Conservation (phyloP, 2,797 vertebrate species). For the Buphagus erythrorhynchus region DNA sequence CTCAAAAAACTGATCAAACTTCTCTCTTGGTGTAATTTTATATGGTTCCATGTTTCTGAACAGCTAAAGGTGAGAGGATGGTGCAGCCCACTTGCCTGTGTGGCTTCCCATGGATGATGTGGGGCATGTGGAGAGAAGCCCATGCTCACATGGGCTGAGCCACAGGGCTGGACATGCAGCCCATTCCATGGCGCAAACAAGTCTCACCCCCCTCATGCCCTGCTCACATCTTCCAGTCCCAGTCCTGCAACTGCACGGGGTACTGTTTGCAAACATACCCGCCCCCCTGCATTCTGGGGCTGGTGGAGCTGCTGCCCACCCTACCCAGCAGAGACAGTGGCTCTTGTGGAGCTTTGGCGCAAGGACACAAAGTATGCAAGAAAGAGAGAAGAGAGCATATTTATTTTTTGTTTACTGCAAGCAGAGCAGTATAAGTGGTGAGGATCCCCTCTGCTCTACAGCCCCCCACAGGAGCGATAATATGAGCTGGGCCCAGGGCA, state of each 20-base stretch:
- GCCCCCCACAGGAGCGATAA: not conserved
- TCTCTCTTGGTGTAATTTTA: not conserved
- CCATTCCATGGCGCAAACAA: not conserved
- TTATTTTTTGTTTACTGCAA: slow-evolving; percentile 72
- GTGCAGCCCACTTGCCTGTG: fast-evolving
- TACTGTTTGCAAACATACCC: not conserved
- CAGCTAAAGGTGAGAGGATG: not conserved
- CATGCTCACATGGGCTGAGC: no score
- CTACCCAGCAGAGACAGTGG: not conserved
- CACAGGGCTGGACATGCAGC: not conserved
- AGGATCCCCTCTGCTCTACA: slow-evolving; percentile 51
- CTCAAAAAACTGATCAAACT: fast-evolving
- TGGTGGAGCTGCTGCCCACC: not conserved
- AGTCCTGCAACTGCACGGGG: fast-evolving
- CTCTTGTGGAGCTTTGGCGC: fast-evolving
- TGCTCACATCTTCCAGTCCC: not conserved
- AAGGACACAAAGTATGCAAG: not conserved
- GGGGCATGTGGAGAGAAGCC: fast-evolving
- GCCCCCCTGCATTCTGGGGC: fast-evolving
- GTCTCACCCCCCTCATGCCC: not conserved
- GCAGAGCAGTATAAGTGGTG: slow-evolving; percentile 38
- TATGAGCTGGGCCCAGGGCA: not conserved
- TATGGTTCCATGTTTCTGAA: not conserved
- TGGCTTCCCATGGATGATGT: fast-evolving
- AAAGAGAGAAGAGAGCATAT: slow-evolving; percentile 46